Evolutionary conservation across 2,888 invertebrate species (phyloP), one percentile per base, ranked within the genome.

Genomic region (Octodonta nipae): DNA sequence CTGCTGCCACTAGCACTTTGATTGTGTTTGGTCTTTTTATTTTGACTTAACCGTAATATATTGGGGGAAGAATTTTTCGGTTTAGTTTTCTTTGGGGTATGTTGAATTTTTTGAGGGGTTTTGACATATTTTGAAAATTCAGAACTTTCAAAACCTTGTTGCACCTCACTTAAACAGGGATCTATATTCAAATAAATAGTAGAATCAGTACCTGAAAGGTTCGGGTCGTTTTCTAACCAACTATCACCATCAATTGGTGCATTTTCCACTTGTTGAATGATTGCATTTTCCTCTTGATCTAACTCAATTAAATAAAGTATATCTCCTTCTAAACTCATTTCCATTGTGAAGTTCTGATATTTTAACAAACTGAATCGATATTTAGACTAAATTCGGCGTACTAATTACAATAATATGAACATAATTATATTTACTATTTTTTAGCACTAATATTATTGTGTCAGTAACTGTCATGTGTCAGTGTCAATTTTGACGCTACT

Each of bases 131-230:
- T 31, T 6, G 31, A 17, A 7, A 35, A 16, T 13, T 30, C 16
- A 7, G 14, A 22, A 8, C 28, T 27, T 17, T 35, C 35, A 17
- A 31, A 27, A 6, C 31, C 11, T 22, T 35, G 35, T 2, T n/a
- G n/a, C n/a, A 24, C 35, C 25, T 35, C 35, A 16, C 35, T 35
- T 20, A 35, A 27, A 15, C 31, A 31, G 7, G 35, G 35, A 22
- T 35, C 35, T 12, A 28, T 27, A 11, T 28, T 31, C 15, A 28
- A 26, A 3, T 14, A 30, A 10, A 29, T 16, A 11, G 17, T 16
- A 27, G 26, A 17, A n/a, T n/a, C n/a, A n/a, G n/a, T n/a, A n/a
- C n/a, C n/a, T n/a, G n/a, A n/a, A n/a, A n/a, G n/a, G n/a, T n/a
- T n/a, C n/a, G n/a, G n/a, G n/a, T n/a, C n/a, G 12, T 20, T 32